Conservation (phyloP, 2,888 invertebrate species). For the Ennomos erosarius region DNA sequence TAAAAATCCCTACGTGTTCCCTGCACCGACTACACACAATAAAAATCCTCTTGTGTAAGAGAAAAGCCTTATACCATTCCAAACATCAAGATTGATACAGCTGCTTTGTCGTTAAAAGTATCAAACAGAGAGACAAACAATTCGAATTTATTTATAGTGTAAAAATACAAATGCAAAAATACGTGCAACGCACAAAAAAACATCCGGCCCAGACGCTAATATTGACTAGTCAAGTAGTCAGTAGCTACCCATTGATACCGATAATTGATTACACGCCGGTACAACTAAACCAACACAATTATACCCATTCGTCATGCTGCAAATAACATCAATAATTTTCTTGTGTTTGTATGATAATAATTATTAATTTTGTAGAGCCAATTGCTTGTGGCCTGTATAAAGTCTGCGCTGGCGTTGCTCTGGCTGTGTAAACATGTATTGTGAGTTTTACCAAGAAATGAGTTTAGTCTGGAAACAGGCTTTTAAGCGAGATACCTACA, state of each 20-base stretch:
- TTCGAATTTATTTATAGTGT: background rate
- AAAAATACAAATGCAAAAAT: background rate
- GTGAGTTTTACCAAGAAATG: no score
- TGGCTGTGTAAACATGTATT: background rate
- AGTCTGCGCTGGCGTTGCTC: conserved; percentile 2
- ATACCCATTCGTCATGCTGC: conserved; percentile 13
- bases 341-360: conserved; percentile 21
- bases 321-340: conserved; percentile 25
- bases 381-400: conserved; percentile 10
- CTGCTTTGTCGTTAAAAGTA: no score
- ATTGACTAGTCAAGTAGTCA: conserved; percentile 8
- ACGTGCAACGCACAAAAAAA: background rate
- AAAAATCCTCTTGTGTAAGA: no score
- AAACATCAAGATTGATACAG: no score
- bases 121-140: no score
- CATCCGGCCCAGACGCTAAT: conserved; percentile 25
- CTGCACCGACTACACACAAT: no score
- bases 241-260: conserved; percentile 8
- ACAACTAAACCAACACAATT: conserved; percentile 24
- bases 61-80: no score
- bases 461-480: no score
- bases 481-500: no score
- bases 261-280: conserved; percentile 18
- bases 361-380: conserved; percentile 22
- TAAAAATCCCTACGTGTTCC: no score